Percentiles rank a stretch among this genome's conserved stretches.
These are phyloP conservation scores for Julus scandinavius DNA, from an alignment of 2,888 invertebrate genomes.

Conservation along the genomic window DNA sequence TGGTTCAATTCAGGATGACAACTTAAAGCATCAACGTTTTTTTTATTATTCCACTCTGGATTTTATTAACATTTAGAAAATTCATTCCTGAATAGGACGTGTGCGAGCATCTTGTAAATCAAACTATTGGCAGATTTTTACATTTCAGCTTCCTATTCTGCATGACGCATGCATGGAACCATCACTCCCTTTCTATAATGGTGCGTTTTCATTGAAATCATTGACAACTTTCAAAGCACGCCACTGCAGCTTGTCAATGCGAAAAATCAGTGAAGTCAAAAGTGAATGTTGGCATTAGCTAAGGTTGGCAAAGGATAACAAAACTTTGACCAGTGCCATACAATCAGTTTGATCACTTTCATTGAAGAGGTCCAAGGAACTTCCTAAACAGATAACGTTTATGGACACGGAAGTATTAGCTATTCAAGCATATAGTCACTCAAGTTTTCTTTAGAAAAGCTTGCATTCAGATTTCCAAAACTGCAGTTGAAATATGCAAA, in stretches of 20 bases:
- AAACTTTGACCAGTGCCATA: not conserved
- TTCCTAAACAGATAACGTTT: slow-evolving; percentile 2
- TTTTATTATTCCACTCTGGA: not conserved
- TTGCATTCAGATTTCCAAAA: not conserved
- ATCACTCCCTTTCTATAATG: slow-evolving; percentile 25
- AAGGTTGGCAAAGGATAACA: slow-evolving; percentile 38
- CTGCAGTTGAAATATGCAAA: not conserved
- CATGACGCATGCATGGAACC: slow-evolving; percentile 35
- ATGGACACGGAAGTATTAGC: slow-evolving; percentile 13
- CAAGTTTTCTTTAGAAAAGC: not conserved
- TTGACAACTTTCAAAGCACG: not conserved
- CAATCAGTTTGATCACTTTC: slow-evolving; percentile 42
- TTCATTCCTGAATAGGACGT: slow-evolving; percentile 20
- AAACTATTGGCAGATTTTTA: slow-evolving; percentile 42
- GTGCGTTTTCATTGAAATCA: slow-evolving; percentile 3
- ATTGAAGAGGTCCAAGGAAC: slow-evolving; percentile 37
- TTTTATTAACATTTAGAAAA: slow-evolving; percentile 34
- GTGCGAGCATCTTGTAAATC: slow-evolving; percentile 11
- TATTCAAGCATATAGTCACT: not conserved
- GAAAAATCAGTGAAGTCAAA: not conserved
- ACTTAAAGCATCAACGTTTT: not conserved
- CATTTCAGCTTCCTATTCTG: slow-evolving; percentile 41
- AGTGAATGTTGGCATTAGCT: slow-evolving; percentile 36
- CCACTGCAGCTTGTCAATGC: slow-evolving; percentile 19
- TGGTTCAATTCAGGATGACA: slow-evolving; percentile 42